Evolutionary conservation across 2,113 vertebrate genomes (phyloP).

Genomic region (Hemiscyllium ocellatum): DNA sequence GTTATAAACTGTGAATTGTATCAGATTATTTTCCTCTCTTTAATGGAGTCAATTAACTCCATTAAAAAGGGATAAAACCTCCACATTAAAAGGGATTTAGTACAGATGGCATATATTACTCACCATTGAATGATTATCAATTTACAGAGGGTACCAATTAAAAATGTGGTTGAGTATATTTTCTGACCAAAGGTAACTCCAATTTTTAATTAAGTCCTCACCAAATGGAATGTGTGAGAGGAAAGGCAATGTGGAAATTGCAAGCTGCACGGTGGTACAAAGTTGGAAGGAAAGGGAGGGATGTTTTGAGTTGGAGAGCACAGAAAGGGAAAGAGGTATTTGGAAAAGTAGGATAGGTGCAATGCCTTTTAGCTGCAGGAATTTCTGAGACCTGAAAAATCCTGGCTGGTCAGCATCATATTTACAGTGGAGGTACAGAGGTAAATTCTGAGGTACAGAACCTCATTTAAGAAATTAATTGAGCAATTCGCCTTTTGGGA

Average conservation of each 20-base stretch:
- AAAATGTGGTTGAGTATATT: neutral
- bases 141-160: neutral
- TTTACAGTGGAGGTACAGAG: neutral
- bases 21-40: neutral
- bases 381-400: neutral
- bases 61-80: neutral
- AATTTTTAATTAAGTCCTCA: neutral
- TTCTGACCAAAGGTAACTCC: neutral
- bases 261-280: neutral
- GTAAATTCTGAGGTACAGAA: neutral
- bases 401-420: neutral
- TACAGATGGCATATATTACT: neutral
- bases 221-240: neutral
- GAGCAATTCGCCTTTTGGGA: neutral
- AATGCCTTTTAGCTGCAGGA: neutral
- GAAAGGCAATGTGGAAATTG: neutral
- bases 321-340: neutral
- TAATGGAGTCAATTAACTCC: neutral
- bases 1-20: neutral
- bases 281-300: neutral
- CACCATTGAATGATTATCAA: neutral
- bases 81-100: neutral
- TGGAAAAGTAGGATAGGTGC: neutral
- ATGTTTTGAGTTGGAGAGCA: neutral
- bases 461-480: neutral